These are phyloP conservation scores for Eulemur rubriventer DNA, from an alignment of 2,797 vertebrate genomes.

Conservation along the genomic window DNA sequence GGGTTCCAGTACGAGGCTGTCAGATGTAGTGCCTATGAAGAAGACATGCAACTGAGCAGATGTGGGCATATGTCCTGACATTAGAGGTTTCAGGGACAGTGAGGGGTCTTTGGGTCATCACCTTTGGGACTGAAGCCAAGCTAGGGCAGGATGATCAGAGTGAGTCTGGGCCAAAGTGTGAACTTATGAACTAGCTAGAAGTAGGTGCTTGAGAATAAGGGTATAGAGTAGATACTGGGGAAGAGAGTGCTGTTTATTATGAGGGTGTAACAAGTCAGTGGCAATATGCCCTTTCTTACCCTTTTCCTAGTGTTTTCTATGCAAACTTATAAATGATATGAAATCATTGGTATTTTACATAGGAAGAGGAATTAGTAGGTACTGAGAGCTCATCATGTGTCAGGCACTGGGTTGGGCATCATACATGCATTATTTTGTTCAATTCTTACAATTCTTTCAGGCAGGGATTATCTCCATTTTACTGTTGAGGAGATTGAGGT, in stretches of 20 bases:
- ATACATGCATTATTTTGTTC: background rate
- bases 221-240: background rate
- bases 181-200: background rate
- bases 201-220: background rate
- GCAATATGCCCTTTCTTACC: background rate
- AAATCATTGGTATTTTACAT: background rate
- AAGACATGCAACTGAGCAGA: background rate
- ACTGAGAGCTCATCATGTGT: background rate
- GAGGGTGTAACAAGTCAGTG: background rate
- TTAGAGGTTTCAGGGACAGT: background rate
- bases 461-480: background rate
- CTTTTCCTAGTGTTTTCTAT: background rate
- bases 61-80: background rate
- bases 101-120: background rate
- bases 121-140: background rate
- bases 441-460: conserved; percentile 9
- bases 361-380: conserved; percentile 1
- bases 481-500: background rate
- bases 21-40: background rate
- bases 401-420: background rate
- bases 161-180: background rate
- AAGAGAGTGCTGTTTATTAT: background rate
- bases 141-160: background rate
- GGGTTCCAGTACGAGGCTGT: background rate
- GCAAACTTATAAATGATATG: background rate